Evolutionary conservation across 2,113 vertebrate genomes (phyloP), one percentile per base, ranked within the genome.

Genomic region (Hiodon alosoides): DNA sequence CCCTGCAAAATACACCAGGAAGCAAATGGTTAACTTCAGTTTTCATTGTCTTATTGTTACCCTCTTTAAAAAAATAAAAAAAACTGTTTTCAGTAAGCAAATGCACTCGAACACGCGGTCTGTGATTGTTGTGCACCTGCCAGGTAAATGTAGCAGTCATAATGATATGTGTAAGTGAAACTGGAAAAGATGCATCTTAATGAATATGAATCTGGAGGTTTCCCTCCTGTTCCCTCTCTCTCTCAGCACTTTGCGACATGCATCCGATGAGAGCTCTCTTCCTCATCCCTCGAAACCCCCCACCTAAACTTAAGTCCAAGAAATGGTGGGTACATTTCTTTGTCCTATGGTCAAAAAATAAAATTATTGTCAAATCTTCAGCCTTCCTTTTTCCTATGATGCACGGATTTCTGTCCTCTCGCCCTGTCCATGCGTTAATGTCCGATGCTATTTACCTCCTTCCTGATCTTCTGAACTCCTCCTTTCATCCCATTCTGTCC

Each of bases 251-350:
- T 79, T 96, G 95, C 79, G 95, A 96, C 83, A 96, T 96, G 95
- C 95, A 96, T 71, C 95, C 95, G 13, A 96, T 96, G 95, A 91
- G 95, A 78, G 95, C 95, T 7, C 92, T 96, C 67, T 96, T 96
- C 87, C 91, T 96, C 73, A 96, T 96, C 78, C 95, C 95, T 8
- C 92, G 95, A 83, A 96, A 96, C 74, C 93, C 94, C 2, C 94
- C 95, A 60, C 95, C 95, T 2, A 93, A 94, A 87, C 93, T 96
- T 57, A 96, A 96, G 81, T 96, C 95, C 75, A 96, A 96, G 86
- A 96, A 96, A 87, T 96, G 95, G 95, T 96, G 85, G 83, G 93
- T 83, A 53, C 72, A 52, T 59, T 7, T 53, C 62, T 46, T 69
- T 69, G n/a, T 76, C 16, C 52, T 64, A 51, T 61, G n/a, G 31